phyloP scores from a whole-genome alignment of 1,140 invertebrate genomes.

The Lithobius niger region DNA sequence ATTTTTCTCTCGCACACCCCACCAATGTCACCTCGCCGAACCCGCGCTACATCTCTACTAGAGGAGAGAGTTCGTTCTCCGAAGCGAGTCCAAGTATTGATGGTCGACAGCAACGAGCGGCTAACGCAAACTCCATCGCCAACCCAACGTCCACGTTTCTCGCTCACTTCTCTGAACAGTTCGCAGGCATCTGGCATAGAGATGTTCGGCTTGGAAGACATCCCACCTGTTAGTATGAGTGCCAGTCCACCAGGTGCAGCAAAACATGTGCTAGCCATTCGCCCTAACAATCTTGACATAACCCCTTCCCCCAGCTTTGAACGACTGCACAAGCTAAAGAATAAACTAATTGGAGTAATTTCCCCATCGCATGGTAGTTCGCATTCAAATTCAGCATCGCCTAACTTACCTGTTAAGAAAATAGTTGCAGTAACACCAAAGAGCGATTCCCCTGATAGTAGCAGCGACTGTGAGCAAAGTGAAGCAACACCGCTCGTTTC shows the following conservation, averaged over 20 bases:
- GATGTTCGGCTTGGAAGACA: background rate
- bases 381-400: too few relatives aligned
- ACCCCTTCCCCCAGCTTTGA: background rate
- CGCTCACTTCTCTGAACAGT: background rate
- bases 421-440: background rate
- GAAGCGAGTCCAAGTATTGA: too few relatives aligned
- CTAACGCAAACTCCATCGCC: background rate
- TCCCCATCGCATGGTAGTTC: too few relatives aligned
- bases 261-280: too few relatives aligned
- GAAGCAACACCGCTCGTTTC: constrained; percentile 2
- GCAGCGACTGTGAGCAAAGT: background rate
- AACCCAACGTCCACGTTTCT: background rate
- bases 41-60: background rate
- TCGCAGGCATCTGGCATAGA: background rate
- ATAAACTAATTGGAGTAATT: background rate
- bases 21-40: background rate
- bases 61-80: too few relatives aligned
- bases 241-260: too few relatives aligned
- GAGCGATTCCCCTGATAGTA: background rate
- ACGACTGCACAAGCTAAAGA: background rate
- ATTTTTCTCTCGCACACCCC: too few relatives aligned
- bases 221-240: background rate
- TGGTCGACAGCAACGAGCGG: too few relatives aligned
- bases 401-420: too few relatives aligned
- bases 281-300: background rate